Evolutionary conservation across 2,888 invertebrate genomes (phyloP).

Genomic region (Saturnia japonica): DNA sequence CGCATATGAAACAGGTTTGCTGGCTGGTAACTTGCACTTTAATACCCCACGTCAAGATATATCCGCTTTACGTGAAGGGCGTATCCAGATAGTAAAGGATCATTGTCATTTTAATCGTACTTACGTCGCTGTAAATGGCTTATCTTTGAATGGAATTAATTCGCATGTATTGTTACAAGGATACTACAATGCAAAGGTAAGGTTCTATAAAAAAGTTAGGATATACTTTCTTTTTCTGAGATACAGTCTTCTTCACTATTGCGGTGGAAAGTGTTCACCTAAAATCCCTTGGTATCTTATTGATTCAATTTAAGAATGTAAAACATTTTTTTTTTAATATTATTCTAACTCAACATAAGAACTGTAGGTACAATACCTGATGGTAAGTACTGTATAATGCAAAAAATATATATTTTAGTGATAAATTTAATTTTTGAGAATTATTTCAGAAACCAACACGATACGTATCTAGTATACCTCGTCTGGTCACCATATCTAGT

Average conservation of each 20-base stretch:
- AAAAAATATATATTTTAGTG: too few species aligned
- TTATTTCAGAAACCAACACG: slow-evolving; percentile 46
- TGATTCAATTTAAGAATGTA: background rate
- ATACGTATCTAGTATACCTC: slow-evolving; percentile 50
- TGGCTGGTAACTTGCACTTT: slow-evolving; percentile 89
- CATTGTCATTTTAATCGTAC: slow-evolving; percentile 79
- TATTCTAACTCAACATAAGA: background rate
- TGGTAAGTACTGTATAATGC: too few species aligned
- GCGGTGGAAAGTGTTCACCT: too few species aligned
- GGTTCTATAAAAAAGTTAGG: background rate
- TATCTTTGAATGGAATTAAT: slow-evolving; percentile 60
- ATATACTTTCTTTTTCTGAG: background rate
- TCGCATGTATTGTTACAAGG: slow-evolving; percentile 61
- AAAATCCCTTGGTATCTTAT: background rate
- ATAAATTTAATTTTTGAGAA: too few species aligned
- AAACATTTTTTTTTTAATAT: background rate
- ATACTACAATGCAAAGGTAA: slow-evolving; percentile 59
- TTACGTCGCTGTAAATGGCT: slow-evolving; percentile 58
- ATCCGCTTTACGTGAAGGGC: slow-evolving; percentile 74
- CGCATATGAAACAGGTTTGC: slow-evolving; percentile 84
- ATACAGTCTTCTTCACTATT: background rate
- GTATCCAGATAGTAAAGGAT: slow-evolving; percentile 81
- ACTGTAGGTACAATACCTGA: background rate
- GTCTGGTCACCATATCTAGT: slow-evolving; percentile 49
- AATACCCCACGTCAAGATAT: slow-evolving; percentile 78